Evolutionary conservation across 2,888 invertebrate genomes (phyloP).

Genomic region (Chrysina gloriosa): DNA sequence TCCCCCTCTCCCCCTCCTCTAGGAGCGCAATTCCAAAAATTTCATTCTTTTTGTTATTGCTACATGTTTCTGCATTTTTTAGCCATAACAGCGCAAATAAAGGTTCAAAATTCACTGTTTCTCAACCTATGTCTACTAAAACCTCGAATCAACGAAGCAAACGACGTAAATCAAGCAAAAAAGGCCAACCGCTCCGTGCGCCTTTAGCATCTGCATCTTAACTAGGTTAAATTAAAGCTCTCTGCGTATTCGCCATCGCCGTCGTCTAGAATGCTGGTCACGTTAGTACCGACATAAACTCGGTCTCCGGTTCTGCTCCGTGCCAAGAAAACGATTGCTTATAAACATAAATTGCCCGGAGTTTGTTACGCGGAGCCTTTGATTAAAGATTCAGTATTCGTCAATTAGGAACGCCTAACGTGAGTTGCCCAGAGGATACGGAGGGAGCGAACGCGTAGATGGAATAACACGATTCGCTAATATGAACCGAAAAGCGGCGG

Average conservation of each 20-base stretch:
- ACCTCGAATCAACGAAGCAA: too few species aligned
- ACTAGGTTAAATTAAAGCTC: conserved; percentile 30
- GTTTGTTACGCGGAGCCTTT: neutral
- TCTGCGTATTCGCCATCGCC: neutral
- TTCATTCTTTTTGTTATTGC: too few species aligned
- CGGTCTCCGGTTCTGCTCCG: conserved; percentile 16
- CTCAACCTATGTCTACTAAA: too few species aligned
- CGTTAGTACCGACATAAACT: conserved; percentile 25
- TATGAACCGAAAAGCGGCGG: neutral
- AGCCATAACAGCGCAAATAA: too few species aligned
- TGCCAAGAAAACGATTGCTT: conserved; percentile 32
- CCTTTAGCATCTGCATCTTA: conserved; percentile 14
- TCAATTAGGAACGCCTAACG: conserved; percentile 13
- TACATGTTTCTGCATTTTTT: too few species aligned
- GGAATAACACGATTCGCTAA: conserved; percentile 7
- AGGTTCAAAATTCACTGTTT: too few species aligned
- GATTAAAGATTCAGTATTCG: conserved; percentile 28
- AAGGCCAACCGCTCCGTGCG: neutral
- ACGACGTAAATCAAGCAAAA: neutral
- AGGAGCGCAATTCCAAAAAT: neutral
- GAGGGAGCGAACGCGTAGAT: too few species aligned
- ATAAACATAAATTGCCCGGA: conserved; percentile 28
- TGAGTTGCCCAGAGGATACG: neutral
- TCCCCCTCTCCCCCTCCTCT: too few species aligned
- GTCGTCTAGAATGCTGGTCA: conserved; percentile 8